Base-by-base conservation (phyloP, 2,113 vertebrate genomes). In the Tyto alba region DNA sequence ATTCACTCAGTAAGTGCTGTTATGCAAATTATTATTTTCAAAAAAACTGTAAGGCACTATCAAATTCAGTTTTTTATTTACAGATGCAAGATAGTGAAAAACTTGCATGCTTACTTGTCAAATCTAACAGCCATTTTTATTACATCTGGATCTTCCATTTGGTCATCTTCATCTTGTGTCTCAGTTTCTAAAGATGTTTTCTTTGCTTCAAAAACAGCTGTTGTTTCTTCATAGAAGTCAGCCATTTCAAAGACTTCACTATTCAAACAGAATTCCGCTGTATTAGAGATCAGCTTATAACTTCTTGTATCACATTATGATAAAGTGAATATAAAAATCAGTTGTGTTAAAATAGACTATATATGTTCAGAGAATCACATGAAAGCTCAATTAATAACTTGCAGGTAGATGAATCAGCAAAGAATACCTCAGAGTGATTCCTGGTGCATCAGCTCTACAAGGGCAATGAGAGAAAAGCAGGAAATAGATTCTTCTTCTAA, bases 91-190 rank as follows among this genome's bases (percentile, higher is more conserved):
- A 76, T 0, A 52, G 16, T n/a, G 9, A 62, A 57, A 67, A 79
- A 76, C 3, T 38, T 57, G 40, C 11, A 48, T 67, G 91, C 98
- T 93, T 95, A 99, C 99, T 99, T 98, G 92, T 99, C 98, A 97
- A 99, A 99, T 83, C 96, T 98, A 88, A 99, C 96, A 10, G 99
- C 98, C 99, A 99, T 98, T 82, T 98, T 98, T 96, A 98, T 97
- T 91, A 99, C 94, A 80, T 98, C 98, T 48, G 98, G 96, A 7
- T 99, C 99, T 82, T 98, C 96, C 30, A 89, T 36, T 18, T 97
- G 97, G 3, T 96, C 96, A 34, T 95, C 96, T 2, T 90, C 73
- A 55, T 78, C 91, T 76, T 96, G 97, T 32, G 43, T 83, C 57
- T 82, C 92, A 32, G 95, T 96, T 93, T 98, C 96, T 41, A 98